Base-by-base conservation (phyloP, 1,140 invertebrate species). In the Lasioglossum baleicum region DNA sequence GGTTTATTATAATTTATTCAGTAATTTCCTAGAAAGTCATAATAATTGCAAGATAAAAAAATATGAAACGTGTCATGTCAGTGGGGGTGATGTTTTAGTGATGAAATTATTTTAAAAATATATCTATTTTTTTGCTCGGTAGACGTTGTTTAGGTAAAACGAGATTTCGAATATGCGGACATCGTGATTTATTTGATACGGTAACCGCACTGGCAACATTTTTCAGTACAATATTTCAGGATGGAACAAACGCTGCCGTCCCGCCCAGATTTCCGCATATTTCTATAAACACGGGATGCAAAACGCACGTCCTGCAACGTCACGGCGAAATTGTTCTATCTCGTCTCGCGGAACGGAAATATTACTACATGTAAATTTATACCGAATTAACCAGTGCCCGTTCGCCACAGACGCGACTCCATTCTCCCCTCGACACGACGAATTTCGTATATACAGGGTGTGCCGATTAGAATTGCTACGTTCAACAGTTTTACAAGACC, bases 281-380 rank as follows among this genome's bases (percentile, higher is more conserved):
- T 44, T 35, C 60, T 42, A 20, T 20, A 31, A 53, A 53, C 31
- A 42, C 13, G 13, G 10, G 2, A 35, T 44, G n/a, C 22, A n/a
- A 26, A 56, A 26, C 15, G 20, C 60, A 31, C 11, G 42, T 60
- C 1, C 22, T 0, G 7, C 0, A 1, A 26, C 42, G n/a, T 44
- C 15, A 13, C 10, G 11, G 7, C 11, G 61, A 56, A 78, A 72
- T 65, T 15, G 48, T n/a, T 13, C 53, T 13, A 3, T 8, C 35
- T 31, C 44, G 31, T 35, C 17, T 11, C 11, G 60, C 44, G 48
- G 63, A 78, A 72, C 56, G 68, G 68, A 78, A 64, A 78, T 78
- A 78, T 72, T 72, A 78, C 70, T 51, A 64, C 69, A 72, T 63
- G 68, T 72, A 78, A 78, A 78, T 78, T 78, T 72, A 63, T 64